Conservation (phyloP, 2,113 vertebrate species). For the Rhinolophus ferrumequinum region DNA sequence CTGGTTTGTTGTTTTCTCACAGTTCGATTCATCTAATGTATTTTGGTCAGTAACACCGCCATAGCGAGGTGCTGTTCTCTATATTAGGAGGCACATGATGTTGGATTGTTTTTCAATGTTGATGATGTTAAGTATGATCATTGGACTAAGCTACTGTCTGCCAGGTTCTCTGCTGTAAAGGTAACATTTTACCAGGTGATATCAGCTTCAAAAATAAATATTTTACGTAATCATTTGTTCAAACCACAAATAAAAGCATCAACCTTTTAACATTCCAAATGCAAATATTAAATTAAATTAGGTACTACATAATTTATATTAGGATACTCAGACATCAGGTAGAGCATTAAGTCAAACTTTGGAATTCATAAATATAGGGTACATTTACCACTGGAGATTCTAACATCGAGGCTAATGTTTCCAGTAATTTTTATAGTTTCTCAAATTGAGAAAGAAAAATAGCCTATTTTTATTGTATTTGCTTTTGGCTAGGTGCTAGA, state of each 20-base stretch:
- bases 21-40: not conserved
- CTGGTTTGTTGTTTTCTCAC: not conserved
- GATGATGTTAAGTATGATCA: not conserved
- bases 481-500: not conserved
- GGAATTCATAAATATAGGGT: not conserved
- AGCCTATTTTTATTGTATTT: not conserved
- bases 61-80: fast-evolving
- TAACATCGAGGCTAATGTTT: not conserved
- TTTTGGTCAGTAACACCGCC: not conserved
- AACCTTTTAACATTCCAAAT: not conserved
- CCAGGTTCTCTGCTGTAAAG: not conserved
- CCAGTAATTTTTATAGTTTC: not conserved
- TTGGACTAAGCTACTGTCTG: not conserved
- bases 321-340: not conserved
- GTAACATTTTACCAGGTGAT: not conserved
- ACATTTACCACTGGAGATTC: not conserved
- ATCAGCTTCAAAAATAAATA: constrained; percentile 19
- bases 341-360: not conserved
- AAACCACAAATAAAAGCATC: not conserved
- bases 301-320: not conserved
- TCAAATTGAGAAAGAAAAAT: not conserved
- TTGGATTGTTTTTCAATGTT: not conserved
- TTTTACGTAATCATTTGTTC: not conserved
- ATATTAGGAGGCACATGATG: not conserved
- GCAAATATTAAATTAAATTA: not conserved